These are phyloP conservation scores for Rhorus exstirpatorius DNA, from an alignment of 2,888 invertebrate genomes.

Conservation along the genomic window DNA sequence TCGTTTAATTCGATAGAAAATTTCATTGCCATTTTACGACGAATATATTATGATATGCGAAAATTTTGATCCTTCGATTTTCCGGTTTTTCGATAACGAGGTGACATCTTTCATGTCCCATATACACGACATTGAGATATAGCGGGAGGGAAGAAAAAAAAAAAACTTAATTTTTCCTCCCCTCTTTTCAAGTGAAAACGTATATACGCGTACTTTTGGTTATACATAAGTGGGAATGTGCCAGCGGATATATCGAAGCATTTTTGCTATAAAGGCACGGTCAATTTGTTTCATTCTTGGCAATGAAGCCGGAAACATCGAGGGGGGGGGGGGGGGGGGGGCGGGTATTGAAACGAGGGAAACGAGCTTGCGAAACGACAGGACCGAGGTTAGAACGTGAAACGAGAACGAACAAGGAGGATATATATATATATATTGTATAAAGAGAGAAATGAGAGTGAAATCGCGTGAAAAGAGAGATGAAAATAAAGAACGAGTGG, in stretches of 20 bases:
- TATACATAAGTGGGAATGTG: constrained; percentile 12
- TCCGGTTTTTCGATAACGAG: too few relatives aligned
- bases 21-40: too few relatives aligned
- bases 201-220: not conserved
- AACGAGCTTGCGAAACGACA: constrained; percentile 19
- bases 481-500: not conserved
- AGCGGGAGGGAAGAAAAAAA: not conserved
- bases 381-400: constrained; percentile 35
- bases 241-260: constrained; percentile 35
- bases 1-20: too few relatives aligned
- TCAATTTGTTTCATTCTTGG: constrained; percentile 67
- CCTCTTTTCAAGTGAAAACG: not conserved
- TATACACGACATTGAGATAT: constrained; percentile 16
- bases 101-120: not conserved
- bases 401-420: constrained; percentile 45
- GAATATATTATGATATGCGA: too few relatives aligned
- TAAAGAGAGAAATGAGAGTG: constrained; percentile 43
- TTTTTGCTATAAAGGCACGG: constrained; percentile 46
- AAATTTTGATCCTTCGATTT: too few relatives aligned
- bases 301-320: constrained; percentile 56
- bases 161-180: not conserved
- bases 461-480: constrained; percentile 1
- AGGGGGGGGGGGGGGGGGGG: constrained; percentile 14
- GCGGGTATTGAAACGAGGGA: constrained; percentile 17
- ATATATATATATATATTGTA: too few relatives aligned